Base-by-base conservation (phyloP, 2,888 invertebrate species). In the Ophion ventricosus region DNA sequence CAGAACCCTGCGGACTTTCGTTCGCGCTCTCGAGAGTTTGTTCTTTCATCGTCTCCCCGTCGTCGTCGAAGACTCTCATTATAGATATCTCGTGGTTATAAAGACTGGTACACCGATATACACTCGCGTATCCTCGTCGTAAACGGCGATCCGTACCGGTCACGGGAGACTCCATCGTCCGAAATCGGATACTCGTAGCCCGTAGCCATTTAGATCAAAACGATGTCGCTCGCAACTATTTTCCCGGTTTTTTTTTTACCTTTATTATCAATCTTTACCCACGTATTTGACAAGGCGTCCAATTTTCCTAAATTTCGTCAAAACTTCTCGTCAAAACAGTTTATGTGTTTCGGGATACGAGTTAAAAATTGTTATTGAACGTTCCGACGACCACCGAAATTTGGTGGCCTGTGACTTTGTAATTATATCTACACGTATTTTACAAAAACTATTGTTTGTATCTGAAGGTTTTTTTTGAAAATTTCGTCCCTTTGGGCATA, bases 1-100 rank as follows among this genome's bases (percentile, higher is more conserved):
- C 63, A 75, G 82, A 73, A 61, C 80, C 81, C 74, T 40, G 81
- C 72, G 72, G 79, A 85, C 84, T 85, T 85, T 85, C 84, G 79
- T 85, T 82, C 82, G 79, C 78, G 78, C 84, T 75, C 76, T 40
- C 63, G 80, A 80, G 73, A 80, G 81, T 63, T 84, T 72, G 84
- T 66, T 82, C 73, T 75, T 75, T 79, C 76, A 17, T 67, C 67
- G 67, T 69, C 66, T 29, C 17, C 29, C 49, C 67, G 67, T 67
- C 75, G 63, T 40, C 43, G 40, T 43, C 40, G 49, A 26, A 79
- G 74, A 78, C 67, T 81, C 84, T 82, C 82, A 72, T 82, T 82
- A 84, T 76, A 84, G 75, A 78, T 80, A 80, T 77, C 72, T 77
- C 80, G 73, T 23, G 66, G 23, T 73, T 56, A 29, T 73, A 59